Percentiles rank a stretch among this genome's conserved stretches.
Evolutionary conservation across 2,113 vertebrate genomes (phyloP).

Genomic region (Lasiurus cinereus): DNA sequence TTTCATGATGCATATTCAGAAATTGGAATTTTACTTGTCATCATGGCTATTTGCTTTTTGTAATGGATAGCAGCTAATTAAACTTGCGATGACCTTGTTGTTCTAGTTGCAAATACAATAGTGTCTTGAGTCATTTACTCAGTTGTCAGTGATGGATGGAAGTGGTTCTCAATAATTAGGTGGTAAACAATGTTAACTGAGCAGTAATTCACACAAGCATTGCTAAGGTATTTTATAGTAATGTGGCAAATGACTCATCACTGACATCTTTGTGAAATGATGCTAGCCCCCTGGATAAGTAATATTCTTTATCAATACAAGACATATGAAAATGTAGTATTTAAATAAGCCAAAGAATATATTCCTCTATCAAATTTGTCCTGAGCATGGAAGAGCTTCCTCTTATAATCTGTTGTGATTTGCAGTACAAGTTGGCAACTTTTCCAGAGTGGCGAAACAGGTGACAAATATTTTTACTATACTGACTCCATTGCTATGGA

Average conservation of each 20-base stretch:
- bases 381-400: not conserved
- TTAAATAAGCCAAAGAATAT: conserved; percentile 29
- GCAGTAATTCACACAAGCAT: conserved; percentile 77
- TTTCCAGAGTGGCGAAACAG: conserved; percentile 34
- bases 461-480: conserved; percentile 63
- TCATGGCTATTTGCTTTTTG: conserved; percentile 66
- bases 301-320: conserved; percentile 38
- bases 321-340: conserved; percentile 54
- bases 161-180: conserved; percentile 81
- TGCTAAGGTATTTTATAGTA: conserved; percentile 73
- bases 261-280: conserved; percentile 61
- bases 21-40: conserved; percentile 63
- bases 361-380: conserved; percentile 41
- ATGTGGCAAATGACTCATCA: conserved; percentile 56
- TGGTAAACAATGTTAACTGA: conserved; percentile 83
- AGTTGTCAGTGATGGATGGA: conserved; percentile 77
- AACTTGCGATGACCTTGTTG: conserved; percentile 83
- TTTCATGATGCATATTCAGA: conserved; percentile 67
- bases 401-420: conserved; percentile 3
- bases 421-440: conserved; percentile 53
- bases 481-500: not conserved
- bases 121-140: conserved; percentile 80
- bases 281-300: conserved; percentile 25
- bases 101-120: conserved; percentile 77
- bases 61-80: conserved; percentile 80